phyloP scores from a whole-genome alignment of 2,113 vertebrate species.

The Bujurquina vittata region DNA sequence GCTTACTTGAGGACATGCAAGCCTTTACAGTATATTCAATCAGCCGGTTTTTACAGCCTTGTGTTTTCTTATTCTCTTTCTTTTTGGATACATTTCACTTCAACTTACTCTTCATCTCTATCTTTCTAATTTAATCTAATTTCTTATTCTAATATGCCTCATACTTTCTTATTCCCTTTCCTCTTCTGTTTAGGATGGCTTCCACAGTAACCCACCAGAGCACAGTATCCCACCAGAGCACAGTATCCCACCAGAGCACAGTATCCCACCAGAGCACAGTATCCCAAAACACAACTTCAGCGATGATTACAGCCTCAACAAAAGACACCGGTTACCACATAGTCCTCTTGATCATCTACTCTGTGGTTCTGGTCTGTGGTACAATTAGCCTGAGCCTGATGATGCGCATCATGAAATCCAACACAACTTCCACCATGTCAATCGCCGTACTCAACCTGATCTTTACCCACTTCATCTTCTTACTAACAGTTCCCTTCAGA shows the following conservation, averaged over 20 bases:
- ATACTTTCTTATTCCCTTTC: background rate
- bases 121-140: too few species aligned
- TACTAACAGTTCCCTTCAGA: conserved; percentile 90
- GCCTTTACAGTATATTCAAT: background rate
- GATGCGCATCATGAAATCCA: conserved; percentile 83
- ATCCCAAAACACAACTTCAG: background rate
- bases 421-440: conserved; percentile 84
- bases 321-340: background rate
- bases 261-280: rapidly evolving
- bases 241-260: too few species aligned
- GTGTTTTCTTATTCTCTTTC: background rate
- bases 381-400: conserved; percentile 78
- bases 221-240: too few species aligned
- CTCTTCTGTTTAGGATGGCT: background rate
- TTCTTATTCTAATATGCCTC: background rate
- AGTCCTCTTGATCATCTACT: conserved; percentile 78
- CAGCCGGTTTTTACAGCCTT: background rate
- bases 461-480: conserved; percentile 85
- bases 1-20: background rate
- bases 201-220: background rate
- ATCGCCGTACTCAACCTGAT: conserved; percentile 88
- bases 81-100: background rate
- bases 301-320: rapidly evolving
- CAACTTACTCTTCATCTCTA: background rate
- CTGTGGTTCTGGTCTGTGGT: conserved; percentile 79